These are phyloP conservation scores for Apamea epomidion DNA, from an alignment of 2,888 invertebrate species.

Conservation along the genomic window DNA sequence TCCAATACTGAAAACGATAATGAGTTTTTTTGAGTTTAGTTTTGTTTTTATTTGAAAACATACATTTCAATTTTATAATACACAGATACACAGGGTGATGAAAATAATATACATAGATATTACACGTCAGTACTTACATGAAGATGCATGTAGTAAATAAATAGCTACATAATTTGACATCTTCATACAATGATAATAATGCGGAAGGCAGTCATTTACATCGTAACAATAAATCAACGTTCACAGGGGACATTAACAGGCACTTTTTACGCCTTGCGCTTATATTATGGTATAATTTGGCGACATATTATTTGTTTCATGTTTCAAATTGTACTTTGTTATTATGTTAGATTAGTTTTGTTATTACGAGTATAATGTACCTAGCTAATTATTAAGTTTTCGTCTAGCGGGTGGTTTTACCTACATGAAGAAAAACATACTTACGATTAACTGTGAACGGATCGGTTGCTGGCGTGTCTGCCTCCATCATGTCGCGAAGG, in stretches of 20 bases:
- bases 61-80: too few relatives aligned
- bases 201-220: slow-evolving; percentile 40
- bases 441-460: slow-evolving; percentile 38
- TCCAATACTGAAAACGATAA: slow-evolving; percentile 74
- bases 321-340: slow-evolving; percentile 14
- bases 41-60: too few relatives aligned
- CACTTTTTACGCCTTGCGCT: slow-evolving; percentile 27
- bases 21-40: background rate
- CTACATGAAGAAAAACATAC: slow-evolving; percentile 18
- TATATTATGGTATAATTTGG: slow-evolving; percentile 27
- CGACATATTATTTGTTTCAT: slow-evolving; percentile 4
- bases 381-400: background rate
- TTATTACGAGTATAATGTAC: slow-evolving; percentile 6
- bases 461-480: background rate
- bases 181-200: slow-evolving; percentile 34
- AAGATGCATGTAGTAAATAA: slow-evolving; percentile 34
- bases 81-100: background rate
- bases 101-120: background rate
- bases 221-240: slow-evolving; percentile 22
- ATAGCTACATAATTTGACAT: slow-evolving; percentile 28
- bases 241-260: slow-evolving; percentile 16
- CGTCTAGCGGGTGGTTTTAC: background rate
- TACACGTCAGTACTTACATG: too few relatives aligned
- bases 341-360: slow-evolving; percentile 12
- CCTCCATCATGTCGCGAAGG: slow-evolving; percentile 88